A percentile compares a stretch with the other conserved stretches of the same genome.
These are phyloP conservation scores for Drosophila mayaguana DNA, from an alignment of 2,888 invertebrate genomes.

Conservation along the genomic window DNA sequence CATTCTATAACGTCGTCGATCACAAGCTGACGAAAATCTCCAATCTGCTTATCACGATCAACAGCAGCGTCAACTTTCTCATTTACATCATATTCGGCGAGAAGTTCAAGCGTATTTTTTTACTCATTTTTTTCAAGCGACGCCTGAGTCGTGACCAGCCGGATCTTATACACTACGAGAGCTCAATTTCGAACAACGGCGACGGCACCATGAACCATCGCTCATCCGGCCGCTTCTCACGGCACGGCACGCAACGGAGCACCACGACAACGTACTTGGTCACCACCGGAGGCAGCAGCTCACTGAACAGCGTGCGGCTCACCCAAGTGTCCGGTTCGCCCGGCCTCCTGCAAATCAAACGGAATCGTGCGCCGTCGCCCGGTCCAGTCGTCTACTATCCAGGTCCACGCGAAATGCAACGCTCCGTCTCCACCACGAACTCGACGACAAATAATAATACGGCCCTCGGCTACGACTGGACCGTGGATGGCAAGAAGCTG, in stretches of 20 bases:
- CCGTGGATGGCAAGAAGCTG: constrained; percentile 81
- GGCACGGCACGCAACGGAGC: constrained; percentile 86
- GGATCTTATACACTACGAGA: constrained; percentile 93
- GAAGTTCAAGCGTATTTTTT: constrained; percentile 95
- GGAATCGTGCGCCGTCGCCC: constrained; percentile 85
- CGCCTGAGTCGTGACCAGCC: constrained; percentile 89
- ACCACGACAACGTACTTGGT: constrained; percentile 81
- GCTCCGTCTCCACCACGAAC: constrained; percentile 76
- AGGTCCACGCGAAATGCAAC: constrained; percentile 82
- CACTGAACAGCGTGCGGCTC: constrained; percentile 83
- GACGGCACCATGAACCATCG: constrained; percentile 88
- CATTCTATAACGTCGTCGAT: constrained; percentile 89
- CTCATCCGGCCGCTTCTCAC: constrained; percentile 87
- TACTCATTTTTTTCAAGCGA: constrained; percentile 91
- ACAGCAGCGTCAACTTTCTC: constrained; percentile 98
- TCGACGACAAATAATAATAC: constrained; percentile 81
- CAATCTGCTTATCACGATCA: constrained; percentile 97
- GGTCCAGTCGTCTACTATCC: constrained; percentile 86
- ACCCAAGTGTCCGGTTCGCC: constrained; percentile 75
- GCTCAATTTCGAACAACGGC: constrained; percentile 92
- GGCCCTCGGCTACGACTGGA: constrained; percentile 83
- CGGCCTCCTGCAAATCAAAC: constrained; percentile 82
- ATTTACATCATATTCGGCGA: constrained; percentile 99
- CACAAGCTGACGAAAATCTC: constrained; percentile 92
- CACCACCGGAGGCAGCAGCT: constrained; percentile 63